Evolutionary conservation across 2,113 vertebrate genomes (phyloP).

Genomic region (Balaeniceps rex): DNA sequence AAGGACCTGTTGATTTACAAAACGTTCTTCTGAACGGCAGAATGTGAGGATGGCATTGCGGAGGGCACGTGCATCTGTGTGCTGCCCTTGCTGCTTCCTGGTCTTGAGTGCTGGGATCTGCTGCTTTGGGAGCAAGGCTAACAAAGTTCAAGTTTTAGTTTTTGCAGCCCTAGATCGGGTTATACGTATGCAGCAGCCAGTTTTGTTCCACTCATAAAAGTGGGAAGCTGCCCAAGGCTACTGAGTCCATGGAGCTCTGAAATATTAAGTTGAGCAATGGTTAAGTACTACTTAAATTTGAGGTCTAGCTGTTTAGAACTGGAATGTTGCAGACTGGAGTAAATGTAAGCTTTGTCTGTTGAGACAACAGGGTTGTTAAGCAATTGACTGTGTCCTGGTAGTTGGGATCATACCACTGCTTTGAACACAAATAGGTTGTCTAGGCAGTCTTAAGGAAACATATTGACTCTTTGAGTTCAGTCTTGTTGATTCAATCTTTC

Average conservation of each 20-base stretch:
- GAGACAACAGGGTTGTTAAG: conserved; percentile 19
- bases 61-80: background rate
- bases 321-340: background rate
- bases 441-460: background rate
- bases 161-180: background rate
- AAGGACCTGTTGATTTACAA: background rate
- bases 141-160: background rate
- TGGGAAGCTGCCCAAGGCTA: background rate
- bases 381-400: background rate
- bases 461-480: background rate
- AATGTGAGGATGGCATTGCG: background rate
- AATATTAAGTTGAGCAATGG: background rate
- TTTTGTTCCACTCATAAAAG: background rate
- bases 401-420: background rate
- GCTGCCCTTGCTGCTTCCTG: background rate
- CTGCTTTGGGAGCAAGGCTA: background rate
- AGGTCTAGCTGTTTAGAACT: background rate
- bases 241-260: background rate
- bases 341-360: conserved; percentile 15
- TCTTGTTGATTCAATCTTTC: background rate
- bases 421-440: background rate
- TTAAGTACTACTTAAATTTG: background rate
- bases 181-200: background rate
- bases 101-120: background rate
- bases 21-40: background rate